These are phyloP conservation scores for Pedicia rivosa DNA, from an alignment of 2,888 invertebrate species.

Conservation along the genomic window DNA sequence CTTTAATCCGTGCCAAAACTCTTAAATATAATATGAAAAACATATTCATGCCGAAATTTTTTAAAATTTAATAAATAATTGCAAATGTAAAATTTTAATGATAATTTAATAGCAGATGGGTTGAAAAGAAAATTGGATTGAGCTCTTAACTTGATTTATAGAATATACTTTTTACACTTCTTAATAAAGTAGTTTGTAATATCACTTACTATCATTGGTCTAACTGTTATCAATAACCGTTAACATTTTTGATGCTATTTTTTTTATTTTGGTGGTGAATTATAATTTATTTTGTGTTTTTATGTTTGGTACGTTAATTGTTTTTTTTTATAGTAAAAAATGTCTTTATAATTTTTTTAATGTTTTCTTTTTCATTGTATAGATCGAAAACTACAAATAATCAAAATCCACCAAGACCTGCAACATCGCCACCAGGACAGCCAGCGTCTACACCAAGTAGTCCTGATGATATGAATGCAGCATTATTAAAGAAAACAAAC, in stretches of 20 bases:
- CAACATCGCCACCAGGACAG: slow-evolving; percentile 16
- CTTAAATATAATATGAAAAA: too few relatives aligned
- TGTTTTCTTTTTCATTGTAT: slow-evolving; percentile 13
- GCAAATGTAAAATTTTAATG: too few relatives aligned
- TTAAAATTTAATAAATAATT: too few relatives aligned
- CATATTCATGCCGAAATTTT: too few relatives aligned
- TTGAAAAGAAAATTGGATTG: too few relatives aligned
- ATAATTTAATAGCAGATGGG: too few relatives aligned
- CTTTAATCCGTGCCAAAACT: too few relatives aligned
- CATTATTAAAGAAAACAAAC: slow-evolving; percentile 39
- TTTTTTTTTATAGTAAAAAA: background rate
- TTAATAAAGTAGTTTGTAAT: too few relatives aligned
- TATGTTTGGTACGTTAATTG: background rate
- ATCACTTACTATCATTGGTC: too few relatives aligned
- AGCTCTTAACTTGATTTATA: too few relatives aligned
- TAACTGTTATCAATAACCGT: too few relatives aligned
- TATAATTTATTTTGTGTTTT: background rate
- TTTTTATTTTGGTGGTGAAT: background rate
- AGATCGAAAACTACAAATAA: slow-evolving; percentile 24
- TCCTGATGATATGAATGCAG: slow-evolving; percentile 56
- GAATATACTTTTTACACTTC: too few relatives aligned
- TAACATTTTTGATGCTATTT: background rate
- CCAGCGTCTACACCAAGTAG: slow-evolving; percentile 39
- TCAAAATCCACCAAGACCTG: slow-evolving; percentile 13
- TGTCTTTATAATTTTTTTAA: background rate